Percentiles rank a stretch among this genome's conserved stretches.
Evolutionary conservation across 2,888 invertebrate species (phyloP).

Genomic region (Venusia cambrica): DNA sequence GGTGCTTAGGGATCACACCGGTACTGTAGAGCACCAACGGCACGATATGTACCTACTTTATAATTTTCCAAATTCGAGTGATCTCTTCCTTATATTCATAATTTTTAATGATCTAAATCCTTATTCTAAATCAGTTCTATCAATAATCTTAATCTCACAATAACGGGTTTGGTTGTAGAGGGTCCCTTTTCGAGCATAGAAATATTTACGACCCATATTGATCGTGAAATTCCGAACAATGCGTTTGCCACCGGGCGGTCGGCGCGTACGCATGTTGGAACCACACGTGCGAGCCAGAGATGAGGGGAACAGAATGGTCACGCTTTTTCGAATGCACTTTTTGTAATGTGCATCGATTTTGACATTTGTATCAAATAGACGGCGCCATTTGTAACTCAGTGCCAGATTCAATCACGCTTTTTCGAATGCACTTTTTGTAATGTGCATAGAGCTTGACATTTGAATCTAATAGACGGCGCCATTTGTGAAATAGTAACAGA

Average conservation of each 20-base stretch:
- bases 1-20: too few relatives aligned
- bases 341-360: slow-evolving; percentile 5
- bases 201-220: slow-evolving; percentile 77
- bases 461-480: slow-evolving; percentile 4
- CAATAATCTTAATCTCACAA: slow-evolving; percentile 18
- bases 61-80: too few relatives aligned
- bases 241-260: slow-evolving; percentile 46
- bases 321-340: slow-evolving; percentile 12
- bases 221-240: slow-evolving; percentile 76
- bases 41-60: too few relatives aligned
- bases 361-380: slow-evolving; percentile 3
- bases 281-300: slow-evolving; percentile 62
- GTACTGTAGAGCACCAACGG: too few relatives aligned
- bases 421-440: slow-evolving; percentile 9
- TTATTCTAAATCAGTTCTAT: slow-evolving; percentile 18
- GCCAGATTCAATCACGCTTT: too few relatives aligned
- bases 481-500: too few relatives aligned
- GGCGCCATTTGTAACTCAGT: too few relatives aligned
- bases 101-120: too few relatives aligned
- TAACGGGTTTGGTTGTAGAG: slow-evolving; percentile 47
- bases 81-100: too few relatives aligned
- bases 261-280: slow-evolving; percentile 43
- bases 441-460: slow-evolving; percentile 1
- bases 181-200: slow-evolving; percentile 70
- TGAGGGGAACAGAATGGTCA: slow-evolving; percentile 25